Percentiles rank a stretch among this genome's conserved stretches.
phyloP scores from a whole-genome alignment of 53 echinoderm and acorn worm species.

The Glandiceps talaboti region DNA sequence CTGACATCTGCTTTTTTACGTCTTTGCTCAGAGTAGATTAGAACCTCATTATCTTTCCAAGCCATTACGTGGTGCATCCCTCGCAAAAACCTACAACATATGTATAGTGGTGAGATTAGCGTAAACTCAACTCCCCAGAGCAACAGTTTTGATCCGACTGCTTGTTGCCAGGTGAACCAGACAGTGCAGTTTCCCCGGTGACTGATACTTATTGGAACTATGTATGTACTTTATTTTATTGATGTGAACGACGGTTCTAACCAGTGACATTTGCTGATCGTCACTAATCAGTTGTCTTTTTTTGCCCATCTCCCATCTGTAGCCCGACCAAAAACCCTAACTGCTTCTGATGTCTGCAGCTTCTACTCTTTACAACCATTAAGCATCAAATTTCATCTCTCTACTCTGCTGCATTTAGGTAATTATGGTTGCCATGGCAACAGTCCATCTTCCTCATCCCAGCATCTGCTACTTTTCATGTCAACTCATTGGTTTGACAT shows the following conservation, averaged over 20 bases:
- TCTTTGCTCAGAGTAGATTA: neutral
- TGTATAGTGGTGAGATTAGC: neutral
- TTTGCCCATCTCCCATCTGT: neutral
- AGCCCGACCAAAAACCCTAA: neutral
- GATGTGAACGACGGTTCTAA: neutral
- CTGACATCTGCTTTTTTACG: neutral
- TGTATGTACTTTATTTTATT: neutral
- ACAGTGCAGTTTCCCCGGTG: neutral
- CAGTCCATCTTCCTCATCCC: neutral
- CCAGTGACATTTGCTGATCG: neutral
- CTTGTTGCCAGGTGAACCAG: neutral
- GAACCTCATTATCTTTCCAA: neutral
- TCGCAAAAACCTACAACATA: neutral
- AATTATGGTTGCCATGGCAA: neutral
- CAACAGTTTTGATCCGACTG: neutral
- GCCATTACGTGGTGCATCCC: neutral
- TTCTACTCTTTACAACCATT: neutral
- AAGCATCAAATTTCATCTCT: neutral
- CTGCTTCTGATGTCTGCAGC: neutral
- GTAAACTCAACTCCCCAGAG: constrained; percentile 1
- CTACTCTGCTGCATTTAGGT: neutral
- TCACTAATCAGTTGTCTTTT: neutral
- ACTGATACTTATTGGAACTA: neutral
- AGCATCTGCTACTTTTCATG: neutral
- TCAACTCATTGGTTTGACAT: neutral